Evolutionary conservation across 2,113 vertebrate species (phyloP).

Genomic region (Grus americana): DNA sequence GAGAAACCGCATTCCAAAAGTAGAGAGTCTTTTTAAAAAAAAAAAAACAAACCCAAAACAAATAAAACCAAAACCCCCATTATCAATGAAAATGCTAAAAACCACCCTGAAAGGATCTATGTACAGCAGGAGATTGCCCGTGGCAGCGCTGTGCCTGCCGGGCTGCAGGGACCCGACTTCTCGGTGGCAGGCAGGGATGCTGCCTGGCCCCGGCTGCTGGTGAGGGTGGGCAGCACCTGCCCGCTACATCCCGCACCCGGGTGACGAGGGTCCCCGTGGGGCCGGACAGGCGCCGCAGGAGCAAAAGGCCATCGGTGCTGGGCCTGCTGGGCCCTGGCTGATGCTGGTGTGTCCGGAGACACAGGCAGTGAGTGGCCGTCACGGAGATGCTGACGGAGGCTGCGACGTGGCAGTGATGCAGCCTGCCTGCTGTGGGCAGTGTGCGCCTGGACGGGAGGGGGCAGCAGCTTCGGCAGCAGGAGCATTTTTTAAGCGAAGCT

Average conservation of each 20-base stretch:
- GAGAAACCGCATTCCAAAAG: constrained; percentile 76
- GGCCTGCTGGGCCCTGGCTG: constrained; percentile 22
- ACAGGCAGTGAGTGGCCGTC: constrained; percentile 49
- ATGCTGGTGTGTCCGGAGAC: constrained; percentile 33
- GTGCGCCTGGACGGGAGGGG: background rate
- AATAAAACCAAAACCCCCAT: background rate
- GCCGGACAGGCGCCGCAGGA: background rate
- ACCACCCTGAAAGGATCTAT: constrained; percentile 63
- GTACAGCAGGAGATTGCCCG: constrained; percentile 69
- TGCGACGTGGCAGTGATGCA: constrained; percentile 50
- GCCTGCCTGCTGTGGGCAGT: background rate
- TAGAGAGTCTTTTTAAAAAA: constrained; percentile 64
- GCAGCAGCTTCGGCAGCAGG: constrained; percentile 8
- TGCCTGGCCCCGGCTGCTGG: background rate
- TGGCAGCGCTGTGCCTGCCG: constrained; percentile 9
- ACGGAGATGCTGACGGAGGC: background rate
- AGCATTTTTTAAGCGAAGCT: background rate
- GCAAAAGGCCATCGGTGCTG: constrained; percentile 44
- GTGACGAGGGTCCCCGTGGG: background rate
- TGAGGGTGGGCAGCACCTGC: background rate
- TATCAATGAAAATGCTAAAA: constrained; percentile 75
- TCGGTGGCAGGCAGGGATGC: background rate
- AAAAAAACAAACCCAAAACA: background rate
- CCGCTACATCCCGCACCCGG: background rate
- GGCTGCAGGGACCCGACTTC: background rate